Evolutionary conservation across 2,888 invertebrate genomes (phyloP), one percentile per base, ranked within the genome.

Genomic region (Eupithecia abbreviata): DNA sequence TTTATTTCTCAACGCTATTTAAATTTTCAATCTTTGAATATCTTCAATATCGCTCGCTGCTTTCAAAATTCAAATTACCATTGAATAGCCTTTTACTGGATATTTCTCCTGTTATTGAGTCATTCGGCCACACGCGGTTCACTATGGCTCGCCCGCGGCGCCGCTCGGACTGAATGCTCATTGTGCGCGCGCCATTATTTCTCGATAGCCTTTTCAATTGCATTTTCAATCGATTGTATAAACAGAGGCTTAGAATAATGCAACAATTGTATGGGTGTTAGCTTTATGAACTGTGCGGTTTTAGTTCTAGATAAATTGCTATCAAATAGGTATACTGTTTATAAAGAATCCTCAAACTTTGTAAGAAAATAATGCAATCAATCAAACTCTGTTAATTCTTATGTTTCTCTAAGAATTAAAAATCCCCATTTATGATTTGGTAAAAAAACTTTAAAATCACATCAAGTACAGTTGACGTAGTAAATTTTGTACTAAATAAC

Each of bases 161-260:
- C 80, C 78, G 82, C 84, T 81, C 81, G 83, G 72, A 77, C 81
- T 90, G 87, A 91, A 91, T 92, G 88, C 88, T 84, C 89, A 92
- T 92, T 93, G 92, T 92, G 84, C 83, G 80, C 76, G 77, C 79
- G 79, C 86, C 85, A 88, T 89, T 89, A 89, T 90, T 86, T 83
- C 86, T 83, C 88, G 87, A 89, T 90, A 87, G 89, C 86, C 86
- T 86, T 90, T 92, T 91, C 90, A 92, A 92, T 90, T 80, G 82
- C 75, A 77, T 71, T 77, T 82, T 80, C 79, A 80, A 81, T 80
- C 78, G 79, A 79, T 78, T 77, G 73, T 75, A 78, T 75, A 77
- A 79, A 79, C 77, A 82, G 78, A 77, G 72, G 65, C 71, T 77
- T 78, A 77, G 77, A 81, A 77, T 77, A 79, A 76, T 75, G 77